These are phyloP conservation scores for Erynnis tages DNA, from an alignment of 2,888 invertebrate genomes.

Conservation along the genomic window DNA sequence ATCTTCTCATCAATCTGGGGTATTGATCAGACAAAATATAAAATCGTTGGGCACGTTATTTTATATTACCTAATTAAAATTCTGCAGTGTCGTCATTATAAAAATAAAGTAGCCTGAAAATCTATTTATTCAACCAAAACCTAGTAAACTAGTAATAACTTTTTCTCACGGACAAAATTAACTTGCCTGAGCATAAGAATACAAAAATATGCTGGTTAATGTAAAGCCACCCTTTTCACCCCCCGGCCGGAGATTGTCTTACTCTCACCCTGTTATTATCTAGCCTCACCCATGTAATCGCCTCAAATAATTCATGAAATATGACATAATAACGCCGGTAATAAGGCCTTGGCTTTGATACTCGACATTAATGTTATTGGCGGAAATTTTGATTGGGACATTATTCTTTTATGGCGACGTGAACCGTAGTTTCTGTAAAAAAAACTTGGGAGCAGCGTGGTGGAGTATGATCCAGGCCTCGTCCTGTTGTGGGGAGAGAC, in stretches of 20 bases:
- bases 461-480: no score
- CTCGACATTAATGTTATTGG: slow-evolving; percentile 59
- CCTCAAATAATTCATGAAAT: slow-evolving; percentile 73
- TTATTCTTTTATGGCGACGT: slow-evolving; percentile 16
- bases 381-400: slow-evolving; percentile 40
- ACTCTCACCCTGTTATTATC: slow-evolving; percentile 47
- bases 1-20: no score
- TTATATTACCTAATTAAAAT: no score
- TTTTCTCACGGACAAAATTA: not conserved
- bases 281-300: slow-evolving; percentile 56
- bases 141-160: no score
- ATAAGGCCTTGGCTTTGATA: slow-evolving; percentile 52
- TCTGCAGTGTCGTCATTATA: no score
- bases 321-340: slow-evolving; percentile 70
- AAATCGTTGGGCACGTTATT: no score
- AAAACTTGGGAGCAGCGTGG: no score
- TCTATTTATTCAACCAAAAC: no score
- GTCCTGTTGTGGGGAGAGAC: no score
- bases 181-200: no score
- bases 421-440: slow-evolving; percentile 1
- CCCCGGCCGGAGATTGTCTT: slow-evolving; percentile 40
- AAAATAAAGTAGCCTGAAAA: no score
- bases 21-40: no score
- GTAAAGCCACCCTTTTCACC: slow-evolving; percentile 6
- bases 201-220: not conserved